A percentile compares a stretch with the other conserved stretches of the same genome.
Conservation (phyloP, 2,113 vertebrate genomes). For the Nansenia antarctica region DNA sequence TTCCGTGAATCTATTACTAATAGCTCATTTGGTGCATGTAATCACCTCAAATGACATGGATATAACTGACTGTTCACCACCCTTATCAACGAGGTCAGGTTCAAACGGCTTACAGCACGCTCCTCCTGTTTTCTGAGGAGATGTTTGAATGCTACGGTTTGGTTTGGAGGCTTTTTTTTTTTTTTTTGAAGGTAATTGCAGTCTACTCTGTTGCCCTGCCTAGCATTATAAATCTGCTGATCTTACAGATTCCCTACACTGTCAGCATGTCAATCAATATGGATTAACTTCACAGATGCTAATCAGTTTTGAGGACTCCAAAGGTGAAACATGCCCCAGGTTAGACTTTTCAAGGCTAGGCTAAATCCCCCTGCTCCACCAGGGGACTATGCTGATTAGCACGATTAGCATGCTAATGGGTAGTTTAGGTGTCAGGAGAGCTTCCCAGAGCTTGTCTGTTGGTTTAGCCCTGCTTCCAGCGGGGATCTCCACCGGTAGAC, state of each 20-base stretch:
- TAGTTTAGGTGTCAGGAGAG: conserved; percentile 34
- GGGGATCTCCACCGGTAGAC: conserved; percentile 43
- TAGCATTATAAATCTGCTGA: conserved; percentile 15
- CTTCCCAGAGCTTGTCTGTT: conserved; percentile 38
- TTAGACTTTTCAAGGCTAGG: conserved; percentile 39
- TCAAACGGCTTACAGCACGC: too few species aligned
- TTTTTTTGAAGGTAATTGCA: not conserved
- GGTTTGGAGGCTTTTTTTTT: too few species aligned
- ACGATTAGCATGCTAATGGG: conserved; percentile 59
- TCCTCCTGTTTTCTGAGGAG: too few species aligned
- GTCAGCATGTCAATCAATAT: conserved; percentile 9
- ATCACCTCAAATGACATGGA: too few species aligned
- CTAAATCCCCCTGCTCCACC: conserved; percentile 35
- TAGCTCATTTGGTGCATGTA: too few species aligned
- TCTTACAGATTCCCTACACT: conserved; percentile 14
- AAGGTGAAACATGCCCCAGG: conserved; percentile 49
- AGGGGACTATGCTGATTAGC: conserved; percentile 50
- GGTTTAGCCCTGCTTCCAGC: conserved; percentile 47
- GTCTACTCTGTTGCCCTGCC: not conserved
- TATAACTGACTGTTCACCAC: too few species aligned
- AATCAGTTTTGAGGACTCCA: conserved; percentile 35
- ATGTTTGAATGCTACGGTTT: too few species aligned
- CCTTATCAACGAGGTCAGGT: too few species aligned
- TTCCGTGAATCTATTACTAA: too few species aligned
- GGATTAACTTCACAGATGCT: conserved; percentile 25